Base-by-base conservation (phyloP, 2,888 invertebrate genomes). In the Acrocera orbiculus region DNA sequence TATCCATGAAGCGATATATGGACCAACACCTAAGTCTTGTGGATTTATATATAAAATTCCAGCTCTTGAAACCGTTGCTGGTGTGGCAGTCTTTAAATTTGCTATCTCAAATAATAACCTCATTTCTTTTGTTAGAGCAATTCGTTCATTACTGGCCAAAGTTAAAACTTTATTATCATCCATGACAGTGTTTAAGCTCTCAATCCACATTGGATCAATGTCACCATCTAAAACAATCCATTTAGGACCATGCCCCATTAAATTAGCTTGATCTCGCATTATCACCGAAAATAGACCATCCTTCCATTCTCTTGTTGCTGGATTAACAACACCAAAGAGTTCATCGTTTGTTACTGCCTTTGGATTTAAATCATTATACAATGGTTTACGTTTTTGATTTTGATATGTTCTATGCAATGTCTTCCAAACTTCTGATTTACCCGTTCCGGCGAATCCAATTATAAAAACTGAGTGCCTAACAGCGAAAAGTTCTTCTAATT, bases 181-280 rank as follows among this genome's bases (percentile, higher is more conserved):
- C 92, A 93, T 93, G 13, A 93, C 75, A 4, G 92, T 93, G 53
- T 93, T 93, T 17, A 93, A 66, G 20, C 89, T 90, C 61, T 93
- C 92, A 49, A 93, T 93, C 93, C 92, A 93, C 90, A 92, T 92
- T 2, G 92, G 92, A 64, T 93, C 92, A 46, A 93, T 92, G 52
- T 93, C 92, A 13, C 93, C 92, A 56, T 93, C 93, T 29, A 90
- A 67, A 7, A 93, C 81, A 46, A 93, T 87, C 93, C 93, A 93
- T 54, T 90, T 90, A 1, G 85, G 80, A 0, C 80, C 78, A 47
- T 79, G 78, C 0, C 83, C 83, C 1, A 73, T 63, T 67, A 89
- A 69, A 55, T 89, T 89, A 2, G 90, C 86, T 64, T 89, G 80
- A 53, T 93, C 92, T 42, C 93, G 66, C 83, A 93, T 90, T 34